phyloP scores from a whole-genome alignment of 1,140 invertebrate genomes.

The Mya arenaria region DNA sequence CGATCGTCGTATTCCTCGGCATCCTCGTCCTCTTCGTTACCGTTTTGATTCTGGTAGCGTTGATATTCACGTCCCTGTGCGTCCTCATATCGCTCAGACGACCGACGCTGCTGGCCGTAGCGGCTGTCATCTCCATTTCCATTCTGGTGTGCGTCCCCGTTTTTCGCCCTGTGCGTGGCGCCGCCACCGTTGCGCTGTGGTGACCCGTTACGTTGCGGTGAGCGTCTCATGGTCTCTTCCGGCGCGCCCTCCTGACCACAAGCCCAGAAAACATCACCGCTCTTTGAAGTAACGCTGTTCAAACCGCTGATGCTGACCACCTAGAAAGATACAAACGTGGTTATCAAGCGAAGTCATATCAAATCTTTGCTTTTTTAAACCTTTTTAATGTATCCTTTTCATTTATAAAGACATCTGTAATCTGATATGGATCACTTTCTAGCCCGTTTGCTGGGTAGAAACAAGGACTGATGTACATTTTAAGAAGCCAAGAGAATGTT shows the following conservation, averaged over 20 bases:
- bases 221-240: background rate
- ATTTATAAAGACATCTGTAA: no score
- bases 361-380: no score
- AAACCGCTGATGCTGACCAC: constrained; percentile 22
- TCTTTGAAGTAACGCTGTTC: background rate
- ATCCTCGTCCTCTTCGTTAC: constrained; percentile 32
- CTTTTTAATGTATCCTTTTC: no score
- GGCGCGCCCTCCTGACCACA: background rate
- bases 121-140: background rate
- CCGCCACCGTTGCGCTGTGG: constrained; percentile 13
- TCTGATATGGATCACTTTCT: no score
- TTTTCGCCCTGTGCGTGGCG: background rate
- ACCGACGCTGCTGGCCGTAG: background rate
- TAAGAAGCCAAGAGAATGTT: no score
- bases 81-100: background rate
- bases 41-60: background rate
- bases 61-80: constrained; percentile 3
- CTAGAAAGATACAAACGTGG: background rate
- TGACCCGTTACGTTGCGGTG: background rate
- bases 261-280: constrained; percentile 20
- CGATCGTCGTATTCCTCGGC: constrained; percentile 1
- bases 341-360: no score
- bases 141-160: constrained; percentile 7
- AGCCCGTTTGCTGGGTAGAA: no score
- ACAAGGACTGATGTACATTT: no score